Conservation (phyloP, 2,113 vertebrate genomes). For the Microcebus lehilahytsara region DNA sequence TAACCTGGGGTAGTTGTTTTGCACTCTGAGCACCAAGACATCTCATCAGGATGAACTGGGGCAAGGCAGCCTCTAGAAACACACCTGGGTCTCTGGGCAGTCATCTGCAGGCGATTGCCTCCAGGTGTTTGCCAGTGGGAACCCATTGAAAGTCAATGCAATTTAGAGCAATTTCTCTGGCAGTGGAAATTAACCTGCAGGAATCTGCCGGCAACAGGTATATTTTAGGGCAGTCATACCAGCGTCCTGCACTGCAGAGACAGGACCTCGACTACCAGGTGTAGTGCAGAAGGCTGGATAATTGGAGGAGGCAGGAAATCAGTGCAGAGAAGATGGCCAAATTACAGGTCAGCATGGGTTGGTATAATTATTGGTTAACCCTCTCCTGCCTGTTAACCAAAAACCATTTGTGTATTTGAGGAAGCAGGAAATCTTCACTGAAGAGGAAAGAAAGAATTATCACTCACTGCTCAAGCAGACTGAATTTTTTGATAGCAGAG, state of each 20-base stretch:
- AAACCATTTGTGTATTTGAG: conserved; percentile 11
- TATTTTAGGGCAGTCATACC: conserved; percentile 60
- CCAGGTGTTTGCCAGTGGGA: conserved; percentile 78
- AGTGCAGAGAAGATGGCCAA: conserved; percentile 55
- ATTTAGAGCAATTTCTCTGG: conserved; percentile 78
- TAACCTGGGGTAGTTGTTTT: conserved; percentile 72
- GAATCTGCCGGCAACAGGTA: conserved; percentile 73
- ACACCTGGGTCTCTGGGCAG: conserved; percentile 76
- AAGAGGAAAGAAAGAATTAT: conserved; percentile 1
- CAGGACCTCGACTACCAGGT: conserved; percentile 63
- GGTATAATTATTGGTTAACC: conserved; percentile 73
- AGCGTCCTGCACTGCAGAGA: neutral
- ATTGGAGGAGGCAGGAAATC: conserved; percentile 60
- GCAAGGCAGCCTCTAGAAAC: conserved; percentile 59
- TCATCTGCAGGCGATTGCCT: conserved; percentile 72
- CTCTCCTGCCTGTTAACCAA: conserved; percentile 53
- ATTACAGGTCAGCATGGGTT: conserved; percentile 32
- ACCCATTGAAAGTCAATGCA: conserved; percentile 73
- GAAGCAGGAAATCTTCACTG: neutral
- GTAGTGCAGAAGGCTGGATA: conserved; percentile 49
- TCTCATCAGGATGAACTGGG: conserved; percentile 64
- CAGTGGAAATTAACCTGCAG: conserved; percentile 76
- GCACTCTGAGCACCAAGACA: conserved; percentile 64
- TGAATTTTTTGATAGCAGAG: conserved; percentile 27
- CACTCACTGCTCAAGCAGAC: neutral